Base-by-base conservation (phyloP, 2,888 invertebrate genomes). In the Rhingia campestris region DNA sequence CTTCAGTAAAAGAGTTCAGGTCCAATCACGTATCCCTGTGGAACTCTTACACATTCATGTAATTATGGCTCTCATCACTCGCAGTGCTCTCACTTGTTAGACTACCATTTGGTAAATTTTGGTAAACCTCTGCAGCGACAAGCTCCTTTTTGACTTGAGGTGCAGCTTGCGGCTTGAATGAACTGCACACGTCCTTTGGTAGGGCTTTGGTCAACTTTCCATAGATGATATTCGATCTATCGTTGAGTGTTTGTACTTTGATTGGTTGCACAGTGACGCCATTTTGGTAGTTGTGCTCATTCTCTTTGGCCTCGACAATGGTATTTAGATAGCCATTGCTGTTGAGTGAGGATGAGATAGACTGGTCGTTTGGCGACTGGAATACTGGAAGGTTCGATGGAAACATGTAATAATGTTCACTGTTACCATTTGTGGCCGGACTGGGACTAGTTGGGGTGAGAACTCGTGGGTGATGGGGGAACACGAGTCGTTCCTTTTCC, bases 381-480 rank as follows among this genome's bases (percentile, higher is more conserved):
- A 79, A 87, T 66, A 92, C 91, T 49, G 91, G 92, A 75, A 92
- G 89, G 86, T 91, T 91, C 6, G 91, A 91, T 86, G 91, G 91
- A 64, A 91, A 92, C 87, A 91, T 87, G 82, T 91, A 91, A 81
- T 91, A 91, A 77, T 91, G 91, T 56, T 91, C 91, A 7, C 88
- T 87, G 45, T 53, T 79, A 35, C 88, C 86, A 47, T 74, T 80
- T 3, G 45, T 41, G 10, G 64, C 64, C 7, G 75, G 75, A 10
- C 88, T 89, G 32, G 90, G 91, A 85, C 89, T 91, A 35, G 91
- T 91, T 32, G 91, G 91, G 4, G 90, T 90, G 66, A 89, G 88
- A 9, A 91, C 86, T 14, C 91, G 88, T 63, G 88, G 88, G 51
- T 81, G 72, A 30, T 81, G 73, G 45, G 91, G 90, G 63, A 90